Base-by-base conservation (phyloP, 2,797 vertebrate species). In the Anguilla anguilla region DNA sequence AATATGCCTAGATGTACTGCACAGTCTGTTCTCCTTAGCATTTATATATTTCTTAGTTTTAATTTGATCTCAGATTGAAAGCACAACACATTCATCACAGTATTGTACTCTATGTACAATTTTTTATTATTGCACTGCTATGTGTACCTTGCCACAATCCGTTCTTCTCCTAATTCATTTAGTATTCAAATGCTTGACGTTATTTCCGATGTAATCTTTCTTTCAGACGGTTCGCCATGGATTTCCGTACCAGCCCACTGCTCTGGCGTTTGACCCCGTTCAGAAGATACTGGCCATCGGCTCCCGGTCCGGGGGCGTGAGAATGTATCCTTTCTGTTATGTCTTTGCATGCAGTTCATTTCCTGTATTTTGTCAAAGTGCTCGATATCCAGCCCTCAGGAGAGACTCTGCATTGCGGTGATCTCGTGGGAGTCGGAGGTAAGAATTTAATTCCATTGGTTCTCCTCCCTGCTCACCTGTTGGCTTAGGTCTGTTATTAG, bases 251-350 rank as follows among this genome's bases (percentile, higher is more conserved):
- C 97, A 99, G 90, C 98, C 98, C 85, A 99, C 98, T 88, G 95
- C 98, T 90, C 96, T 99, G 95, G 97, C 98, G 88, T 99, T 98
- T 92, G 98, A 99, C 94, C 98, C 98, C 0, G 98, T 99, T 93
- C 98, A 99, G 97, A 99, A 98, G 96, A 96, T 99, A 85, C 93
- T 99, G 94, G 98, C 98, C 84, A 96, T 99, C 57, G 98, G 98
- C 87, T 98, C 97, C 74, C 97, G 98, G 95, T 96, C 97, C 87
- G 98, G 98, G 91, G 98, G 97, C 85, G 96, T 99, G 91, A 96
- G 98, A 93, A 98, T 99, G 98, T 99, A 99, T 99, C 98, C 98
- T 99, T 99, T 94, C 22, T 89, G 0, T 0, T 57, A 17, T n/a
- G 31, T 5, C 13, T 22, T n/a, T 43, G 28, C 10, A 35, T 55